These are phyloP conservation scores for Loxodonta africana DNA, from an alignment of 2,113 vertebrate genomes.

Conservation along the genomic window DNA sequence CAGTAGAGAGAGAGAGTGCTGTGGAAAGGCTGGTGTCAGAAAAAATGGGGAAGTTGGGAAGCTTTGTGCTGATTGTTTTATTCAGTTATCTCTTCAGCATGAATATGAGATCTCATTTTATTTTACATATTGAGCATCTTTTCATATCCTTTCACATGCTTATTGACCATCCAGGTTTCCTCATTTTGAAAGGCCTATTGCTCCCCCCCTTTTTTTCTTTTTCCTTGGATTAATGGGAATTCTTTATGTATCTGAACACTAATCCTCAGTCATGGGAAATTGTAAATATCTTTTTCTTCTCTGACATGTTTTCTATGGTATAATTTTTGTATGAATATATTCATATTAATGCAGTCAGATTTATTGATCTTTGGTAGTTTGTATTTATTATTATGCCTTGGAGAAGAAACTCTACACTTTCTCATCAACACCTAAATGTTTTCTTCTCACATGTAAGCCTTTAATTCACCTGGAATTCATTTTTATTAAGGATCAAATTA, in stretches of 20 bases:
- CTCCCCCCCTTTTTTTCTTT: not conserved
- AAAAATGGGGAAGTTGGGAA: no score
- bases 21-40: no score
- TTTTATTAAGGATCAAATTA: constrained; percentile 26
- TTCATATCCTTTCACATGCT: constrained; percentile 23
- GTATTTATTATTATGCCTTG: constrained; percentile 45
- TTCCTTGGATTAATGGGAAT: constrained; percentile 10
- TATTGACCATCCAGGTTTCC: constrained; percentile 20
- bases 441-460: constrained; percentile 22
- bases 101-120: constrained; percentile 22
- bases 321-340: not conserved
- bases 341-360: constrained; percentile 13
- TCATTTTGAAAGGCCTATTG: not conserved
- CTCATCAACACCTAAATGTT: not conserved
- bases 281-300: not conserved
- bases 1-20: no score
- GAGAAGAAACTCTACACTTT: constrained; percentile 9
- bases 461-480: constrained; percentile 43
- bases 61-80: no score
- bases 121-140: constrained; percentile 45
- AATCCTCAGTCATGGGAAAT: not conserved
- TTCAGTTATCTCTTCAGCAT: no score
- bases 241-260: constrained; percentile 17
- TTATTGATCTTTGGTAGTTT: constrained; percentile 36
- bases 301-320: not conserved